Base-by-base conservation (phyloP, 2,888 invertebrate genomes). In the Halocaridina rubra region DNA sequence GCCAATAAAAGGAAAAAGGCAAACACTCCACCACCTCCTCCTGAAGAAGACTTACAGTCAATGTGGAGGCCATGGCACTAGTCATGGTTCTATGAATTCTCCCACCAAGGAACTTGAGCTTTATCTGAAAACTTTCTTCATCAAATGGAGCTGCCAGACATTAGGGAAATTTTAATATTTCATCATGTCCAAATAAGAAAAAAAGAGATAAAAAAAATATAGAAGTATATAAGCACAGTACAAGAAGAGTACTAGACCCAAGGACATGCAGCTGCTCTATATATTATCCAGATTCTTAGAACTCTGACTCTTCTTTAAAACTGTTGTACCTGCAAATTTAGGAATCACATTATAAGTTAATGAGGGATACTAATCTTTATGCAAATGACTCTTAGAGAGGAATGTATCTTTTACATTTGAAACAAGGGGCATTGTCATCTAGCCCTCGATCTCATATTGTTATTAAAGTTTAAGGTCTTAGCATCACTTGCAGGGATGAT, bases 31-130 rank as follows among this genome's bases (percentile, higher is more conserved):
- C 53, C 61, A 8, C n/a, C 22, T n/a, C 76, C 32, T 0, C 72
- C 82, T n/a, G 75, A 64, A 46, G 67, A 46, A 24, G 81, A 81
- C 5, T 29, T 71, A 10, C 82, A 84, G 72, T 67, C 57, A 32
- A 84, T 84, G 82, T 84, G 82, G 82, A 53, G 82, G 33, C 82
- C 82, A 19, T 84, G 82, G 82, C 82, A 78, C 78, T 84, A 33
- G 39, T 10, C 22, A 19, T 29, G 53, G n/a, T 13, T 46, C 30
- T 16, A 27, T 22, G n/a, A 29, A 30, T 30, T 19, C n/a, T 22
- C 7, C 69, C 7, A 61, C 61, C 10, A 61, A 61, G 10, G 61
- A 67, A 8, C 8, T n/a, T 13, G 16, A 19, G 8, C 10, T 1
- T 8, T 8, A 5, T 13, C 7, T 24, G 29, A 67, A 10, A 27